These are phyloP conservation scores for Leptothorax acervorum DNA, from an alignment of 2,888 invertebrate species.

Conservation along the genomic window DNA sequence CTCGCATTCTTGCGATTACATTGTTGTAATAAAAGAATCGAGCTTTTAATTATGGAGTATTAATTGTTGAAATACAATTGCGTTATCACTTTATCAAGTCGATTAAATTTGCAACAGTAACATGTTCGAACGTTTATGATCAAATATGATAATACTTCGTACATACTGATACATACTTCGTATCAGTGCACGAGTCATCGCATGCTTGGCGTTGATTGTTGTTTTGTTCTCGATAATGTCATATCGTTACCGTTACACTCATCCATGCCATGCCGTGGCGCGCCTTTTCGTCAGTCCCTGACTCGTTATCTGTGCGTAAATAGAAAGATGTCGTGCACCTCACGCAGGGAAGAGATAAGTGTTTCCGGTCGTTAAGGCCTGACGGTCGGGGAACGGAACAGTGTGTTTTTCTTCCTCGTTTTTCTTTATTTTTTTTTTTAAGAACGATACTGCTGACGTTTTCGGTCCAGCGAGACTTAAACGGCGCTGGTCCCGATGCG, in stretches of 20 bases:
- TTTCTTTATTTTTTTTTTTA: slow-evolving; percentile 23
- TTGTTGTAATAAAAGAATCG: not conserved
- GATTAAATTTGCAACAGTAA: not conserved
- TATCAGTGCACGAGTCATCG: slow-evolving; percentile 17
- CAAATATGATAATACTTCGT: not conserved
- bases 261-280: slow-evolving; percentile 43
- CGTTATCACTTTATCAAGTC: not conserved
- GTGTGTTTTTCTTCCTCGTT: not conserved
- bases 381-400: slow-evolving; percentile 51
- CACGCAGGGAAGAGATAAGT: slow-evolving; percentile 63
- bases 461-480: not conserved
- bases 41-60: not conserved
- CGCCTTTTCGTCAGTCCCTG: slow-evolving; percentile 34
- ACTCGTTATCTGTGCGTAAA: slow-evolving; percentile 68
- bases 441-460: slow-evolving; percentile 22
- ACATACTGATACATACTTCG: not conserved
- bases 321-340: slow-evolving; percentile 58
- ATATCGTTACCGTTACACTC: slow-evolving; percentile 51
- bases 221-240: slow-evolving; percentile 53
- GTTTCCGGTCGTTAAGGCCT: slow-evolving; percentile 66
- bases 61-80: not conserved
- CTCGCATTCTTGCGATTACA: not conserved
- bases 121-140: not conserved
- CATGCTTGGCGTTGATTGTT: slow-evolving; percentile 13
- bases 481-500: slow-evolving; percentile 7